These are phyloP conservation scores for Apostichopus californicus DNA, from an alignment of 35 echinoderm and acorn worm genomes.

Conservation along the genomic window DNA sequence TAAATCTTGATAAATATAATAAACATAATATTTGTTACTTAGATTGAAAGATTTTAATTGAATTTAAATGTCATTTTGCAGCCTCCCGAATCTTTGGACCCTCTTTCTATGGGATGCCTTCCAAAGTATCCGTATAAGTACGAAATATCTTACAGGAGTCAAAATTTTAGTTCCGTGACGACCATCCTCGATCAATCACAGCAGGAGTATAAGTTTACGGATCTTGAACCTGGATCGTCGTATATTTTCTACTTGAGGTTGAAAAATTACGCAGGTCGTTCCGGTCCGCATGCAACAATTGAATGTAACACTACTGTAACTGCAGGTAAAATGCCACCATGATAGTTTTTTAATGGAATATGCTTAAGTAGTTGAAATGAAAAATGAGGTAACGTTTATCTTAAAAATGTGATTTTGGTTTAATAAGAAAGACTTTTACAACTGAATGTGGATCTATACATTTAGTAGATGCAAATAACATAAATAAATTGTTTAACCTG, in stretches of 20 bases:
- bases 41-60: no score
- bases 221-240: neutral
- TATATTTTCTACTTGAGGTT: neutral
- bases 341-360: no score
- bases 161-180: neutral
- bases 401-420: no score
- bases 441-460: no score
- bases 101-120: neutral
- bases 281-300: neutral
- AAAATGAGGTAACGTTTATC: no score
- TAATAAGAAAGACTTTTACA: no score
- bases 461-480: no score
- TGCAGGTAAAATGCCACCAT: neutral
- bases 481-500: no score
- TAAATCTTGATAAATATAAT: no score
- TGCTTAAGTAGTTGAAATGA: no score
- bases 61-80: slow-evolving; percentile 5
- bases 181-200: neutral
- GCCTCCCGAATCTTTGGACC: neutral
- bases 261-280: neutral
- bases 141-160: neutral
- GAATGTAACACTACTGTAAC: neutral
- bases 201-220: neutral
- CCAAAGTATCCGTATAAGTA: neutral
- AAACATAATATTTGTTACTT: no score